A percentile compares a stretch with the other conserved stretches of the same genome.
phyloP scores from a whole-genome alignment of 1,140 invertebrate genomes.

The Zelostemma sp. region DNA sequence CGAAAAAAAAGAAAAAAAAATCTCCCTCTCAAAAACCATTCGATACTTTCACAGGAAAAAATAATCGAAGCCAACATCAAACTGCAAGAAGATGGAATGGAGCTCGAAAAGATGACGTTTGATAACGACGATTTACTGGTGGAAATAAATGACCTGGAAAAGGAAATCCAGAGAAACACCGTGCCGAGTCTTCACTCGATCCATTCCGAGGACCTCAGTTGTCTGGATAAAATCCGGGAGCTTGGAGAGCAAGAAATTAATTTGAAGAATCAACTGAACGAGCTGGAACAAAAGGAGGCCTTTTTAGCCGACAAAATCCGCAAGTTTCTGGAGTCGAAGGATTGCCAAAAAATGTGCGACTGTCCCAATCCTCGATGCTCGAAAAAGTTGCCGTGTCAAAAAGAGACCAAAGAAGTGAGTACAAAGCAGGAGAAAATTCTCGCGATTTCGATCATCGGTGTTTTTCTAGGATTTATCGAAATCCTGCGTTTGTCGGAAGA shows the following conservation, averaged over 20 bases:
- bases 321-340: conserved; percentile 6
- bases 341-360: conserved; percentile 6
- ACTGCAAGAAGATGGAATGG: conserved; percentile 55
- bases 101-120: conserved; percentile 52
- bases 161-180: conserved; percentile 32
- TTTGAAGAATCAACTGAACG: conserved; percentile 53
- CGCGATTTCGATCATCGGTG: neutral
- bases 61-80: conserved; percentile 60
- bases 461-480: conserved; percentile 1
- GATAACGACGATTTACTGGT: conserved; percentile 54
- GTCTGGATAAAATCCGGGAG: conserved; percentile 53
- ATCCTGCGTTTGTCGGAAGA: conserved; percentile 1
- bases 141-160: conserved; percentile 41
- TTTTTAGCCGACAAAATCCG: conserved; percentile 52
- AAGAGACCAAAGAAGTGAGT: neutral
- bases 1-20: neutral
- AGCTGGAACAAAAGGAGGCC: conserved; percentile 53
- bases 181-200: conserved; percentile 54
- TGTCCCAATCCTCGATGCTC: neutral
- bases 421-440: neutral
- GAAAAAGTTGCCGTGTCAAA: neutral
- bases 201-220: conserved; percentile 56
- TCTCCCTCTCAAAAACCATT: no score
- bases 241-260: conserved; percentile 55
- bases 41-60: conserved; percentile 50